Percentiles rank a stretch among this genome's conserved stretches.
These are phyloP conservation scores for Microhierax caerulescens DNA, from an alignment of 2,797 vertebrate genomes.

Conservation along the genomic window DNA sequence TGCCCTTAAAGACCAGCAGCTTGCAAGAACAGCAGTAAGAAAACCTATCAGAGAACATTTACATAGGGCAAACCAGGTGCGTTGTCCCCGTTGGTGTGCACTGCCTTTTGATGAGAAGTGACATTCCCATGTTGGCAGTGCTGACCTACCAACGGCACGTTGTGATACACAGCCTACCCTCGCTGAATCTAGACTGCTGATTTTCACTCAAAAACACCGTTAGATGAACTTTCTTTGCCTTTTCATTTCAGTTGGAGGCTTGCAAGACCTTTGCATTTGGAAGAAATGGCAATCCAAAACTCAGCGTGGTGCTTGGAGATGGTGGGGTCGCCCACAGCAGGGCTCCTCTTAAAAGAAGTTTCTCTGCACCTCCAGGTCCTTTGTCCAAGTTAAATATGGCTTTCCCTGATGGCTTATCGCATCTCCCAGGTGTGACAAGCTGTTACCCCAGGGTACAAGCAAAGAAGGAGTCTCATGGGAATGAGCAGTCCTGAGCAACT, in stretches of 20 bases:
- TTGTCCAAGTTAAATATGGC: background rate
- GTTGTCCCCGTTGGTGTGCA: rapidly evolving
- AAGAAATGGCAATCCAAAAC: background rate
- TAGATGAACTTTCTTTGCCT: background rate
- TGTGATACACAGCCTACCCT: background rate
- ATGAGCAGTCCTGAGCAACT: background rate
- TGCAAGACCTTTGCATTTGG: background rate
- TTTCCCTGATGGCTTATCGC: background rate
- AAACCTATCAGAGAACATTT: background rate
- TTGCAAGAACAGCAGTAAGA: background rate
- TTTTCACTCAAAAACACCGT: background rate
- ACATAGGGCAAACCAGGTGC: rapidly evolving
- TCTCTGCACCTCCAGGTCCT: background rate
- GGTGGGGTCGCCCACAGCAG: background rate
- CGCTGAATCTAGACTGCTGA: background rate
- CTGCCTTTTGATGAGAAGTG: background rate
- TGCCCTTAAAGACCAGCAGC: background rate
- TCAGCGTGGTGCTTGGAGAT: rapidly evolving
- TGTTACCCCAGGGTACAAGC: background rate
- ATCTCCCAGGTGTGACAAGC: background rate
- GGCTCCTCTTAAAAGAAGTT: background rate
- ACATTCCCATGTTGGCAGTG: background rate
- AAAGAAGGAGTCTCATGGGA: background rate
- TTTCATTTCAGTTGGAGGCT: background rate
- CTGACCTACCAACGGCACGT: background rate